These are phyloP conservation scores for Acanthisitta chloris DNA, from an alignment of 2,113 vertebrate genomes.

Conservation along the genomic window DNA sequence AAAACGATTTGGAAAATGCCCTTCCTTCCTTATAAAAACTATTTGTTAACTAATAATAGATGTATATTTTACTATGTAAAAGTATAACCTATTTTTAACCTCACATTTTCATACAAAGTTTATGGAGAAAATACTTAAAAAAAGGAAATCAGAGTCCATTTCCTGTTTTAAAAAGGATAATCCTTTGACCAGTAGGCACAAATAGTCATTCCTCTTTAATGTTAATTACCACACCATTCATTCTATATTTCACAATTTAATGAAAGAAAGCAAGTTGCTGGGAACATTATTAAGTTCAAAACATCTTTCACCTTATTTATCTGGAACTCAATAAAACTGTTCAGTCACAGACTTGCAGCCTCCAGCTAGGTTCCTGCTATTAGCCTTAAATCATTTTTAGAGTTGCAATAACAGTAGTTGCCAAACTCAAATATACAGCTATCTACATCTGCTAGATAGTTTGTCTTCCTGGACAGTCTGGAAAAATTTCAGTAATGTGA, in stretches of 20 bases:
- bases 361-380: conserved; percentile 20
- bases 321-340: conserved; percentile 22
- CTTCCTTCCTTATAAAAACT: not conserved
- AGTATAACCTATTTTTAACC: conserved; percentile 42
- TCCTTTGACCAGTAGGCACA: conserved; percentile 39
- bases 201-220: conserved; percentile 18
- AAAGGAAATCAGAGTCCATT: conserved; percentile 37
- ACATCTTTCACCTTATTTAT: conserved; percentile 31
- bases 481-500: not conserved
- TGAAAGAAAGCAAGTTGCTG: conserved; percentile 5
- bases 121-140: conserved; percentile 25
- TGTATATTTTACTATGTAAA: not conserved
- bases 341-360: conserved; percentile 47
- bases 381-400: conserved; percentile 39
- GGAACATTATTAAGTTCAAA: conserved; percentile 18
- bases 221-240: conserved; percentile 5
- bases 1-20: not conserved
- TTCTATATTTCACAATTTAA: conserved; percentile 1
- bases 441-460: conserved; percentile 15
- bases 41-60: not conserved
- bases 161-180: conserved; percentile 60
- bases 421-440: conserved; percentile 8
- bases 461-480: not conserved
- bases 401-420: conserved; percentile 2
- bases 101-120: not conserved